Conservation (phyloP, 2,797 vertebrate species). For the Mionectes olivaceus region DNA sequence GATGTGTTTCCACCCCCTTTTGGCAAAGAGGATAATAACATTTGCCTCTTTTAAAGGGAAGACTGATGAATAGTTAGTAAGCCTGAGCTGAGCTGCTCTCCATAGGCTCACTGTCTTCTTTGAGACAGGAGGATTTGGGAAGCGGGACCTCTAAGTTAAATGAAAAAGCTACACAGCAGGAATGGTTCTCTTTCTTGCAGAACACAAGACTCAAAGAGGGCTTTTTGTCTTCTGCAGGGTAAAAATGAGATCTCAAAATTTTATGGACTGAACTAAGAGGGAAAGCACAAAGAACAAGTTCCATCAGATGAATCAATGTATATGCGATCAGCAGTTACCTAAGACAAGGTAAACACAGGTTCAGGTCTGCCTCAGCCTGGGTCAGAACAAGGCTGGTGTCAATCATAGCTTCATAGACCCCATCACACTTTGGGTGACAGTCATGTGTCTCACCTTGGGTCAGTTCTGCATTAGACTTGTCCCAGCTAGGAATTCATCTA, state of each 20-base stretch:
- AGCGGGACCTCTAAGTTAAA: neutral
- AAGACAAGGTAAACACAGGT: neutral
- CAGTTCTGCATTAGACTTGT: neutral
- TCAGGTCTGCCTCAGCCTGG: neutral
- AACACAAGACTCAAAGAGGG: neutral
- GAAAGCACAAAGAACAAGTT: neutral
- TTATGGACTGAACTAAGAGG: neutral
- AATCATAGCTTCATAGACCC: neutral
- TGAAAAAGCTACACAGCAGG: neutral
- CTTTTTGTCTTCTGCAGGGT: neutral
- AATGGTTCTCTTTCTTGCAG: neutral
- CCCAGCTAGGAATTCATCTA: neutral
- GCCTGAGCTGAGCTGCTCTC: constrained; percentile 20
- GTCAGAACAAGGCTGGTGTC: neutral
- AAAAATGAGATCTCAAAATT: neutral
- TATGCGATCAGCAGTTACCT: neutral
- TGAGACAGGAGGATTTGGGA: neutral
- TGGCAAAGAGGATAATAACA: constrained; percentile 56
- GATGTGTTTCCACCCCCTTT: constrained; percentile 63
- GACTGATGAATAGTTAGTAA: constrained; percentile 49
- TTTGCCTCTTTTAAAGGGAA: constrained; percentile 55
- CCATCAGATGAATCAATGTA: neutral
- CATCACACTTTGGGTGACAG: neutral
- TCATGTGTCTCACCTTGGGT: neutral
- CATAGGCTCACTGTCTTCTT: neutral